Base-by-base conservation (phyloP, 1,140 invertebrate species). In the Triops cancriformis region DNA sequence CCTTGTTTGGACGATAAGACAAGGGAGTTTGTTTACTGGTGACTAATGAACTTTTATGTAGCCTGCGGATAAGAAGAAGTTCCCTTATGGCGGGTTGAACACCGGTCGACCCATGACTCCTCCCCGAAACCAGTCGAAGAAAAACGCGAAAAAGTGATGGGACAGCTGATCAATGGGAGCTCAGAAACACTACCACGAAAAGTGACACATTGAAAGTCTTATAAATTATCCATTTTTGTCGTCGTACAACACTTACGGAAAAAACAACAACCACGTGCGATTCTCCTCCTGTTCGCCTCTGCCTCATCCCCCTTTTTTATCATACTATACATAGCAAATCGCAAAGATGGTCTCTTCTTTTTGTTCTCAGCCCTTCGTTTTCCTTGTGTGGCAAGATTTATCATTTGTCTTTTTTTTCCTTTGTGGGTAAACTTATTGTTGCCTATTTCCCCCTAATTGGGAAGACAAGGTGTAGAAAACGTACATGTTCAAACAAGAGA, bases 101-200 rank as follows among this genome's bases (percentile, higher is more conserved):
- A 81, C 86, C 23, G 86, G 86, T 77, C 85, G 88, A 77, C 88
- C 88, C 37, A 84, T 88, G 27, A 98, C 96, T 83, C 96, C 96
- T 82, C 96, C 96, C 78, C 88, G 95, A 81, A 84, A 82, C 73
- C 84, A 83, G 51, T 82, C 82, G 72, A 84, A 79, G 82, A 80
- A 77, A 84, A 85, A 79, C 64, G 51, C 42, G 73, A 82, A 82
- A 79, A 82, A 81, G 78, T 72, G 79, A 80, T 64, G 14, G 4
- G 51, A 64, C 51, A 23, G 51, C 51, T 23, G 51, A 64, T 64
- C 31, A 37, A 37, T 37, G 31, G 31, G 31, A 37, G 31, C 31
- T 37, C 31, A 64, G 18, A 18, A 23, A 64, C 51, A 64, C 51
- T 64, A 64, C 51, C 51, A 64, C 51, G 51, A 64, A 64, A 64